Conservation (phyloP, 2,888 invertebrate species). For the Odontothrips loti region DNA sequence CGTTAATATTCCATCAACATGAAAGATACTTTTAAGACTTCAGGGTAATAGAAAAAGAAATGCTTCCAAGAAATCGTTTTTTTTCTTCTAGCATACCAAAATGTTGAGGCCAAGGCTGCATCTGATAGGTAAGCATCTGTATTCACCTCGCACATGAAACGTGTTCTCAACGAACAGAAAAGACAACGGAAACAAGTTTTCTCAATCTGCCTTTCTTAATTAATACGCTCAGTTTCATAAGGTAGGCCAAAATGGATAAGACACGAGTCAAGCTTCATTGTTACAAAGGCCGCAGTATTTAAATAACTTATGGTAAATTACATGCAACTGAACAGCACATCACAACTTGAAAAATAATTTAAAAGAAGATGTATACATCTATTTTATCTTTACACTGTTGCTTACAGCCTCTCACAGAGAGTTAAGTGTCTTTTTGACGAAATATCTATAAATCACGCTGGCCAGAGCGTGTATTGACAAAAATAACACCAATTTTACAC, state of each 20-base stretch:
- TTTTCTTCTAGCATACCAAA: too few relatives aligned
- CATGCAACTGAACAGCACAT: neutral
- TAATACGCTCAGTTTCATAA: neutral
- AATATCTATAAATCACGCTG: constrained; percentile 2
- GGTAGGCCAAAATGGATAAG: neutral
- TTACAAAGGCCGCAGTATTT: neutral
- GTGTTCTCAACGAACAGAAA: too few relatives aligned
- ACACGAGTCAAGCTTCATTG: neutral
- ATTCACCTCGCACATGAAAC: too few relatives aligned
- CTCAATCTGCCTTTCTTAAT: too few relatives aligned
- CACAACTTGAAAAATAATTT: neutral
- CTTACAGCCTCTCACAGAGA: constrained; percentile 17
- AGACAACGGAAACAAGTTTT: too few relatives aligned
- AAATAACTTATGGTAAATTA: neutral
- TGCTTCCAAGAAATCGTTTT: too few relatives aligned
- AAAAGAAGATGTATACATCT: neutral
- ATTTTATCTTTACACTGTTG: neutral
- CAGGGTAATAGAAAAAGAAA: too few relatives aligned
- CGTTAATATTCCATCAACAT: too few relatives aligned
- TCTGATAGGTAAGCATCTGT: too few relatives aligned
- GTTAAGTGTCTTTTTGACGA: constrained; percentile 7
- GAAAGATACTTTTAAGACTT: too few relatives aligned
- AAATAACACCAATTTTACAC: constrained; percentile 23
- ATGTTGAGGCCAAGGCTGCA: too few relatives aligned
- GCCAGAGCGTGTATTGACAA: constrained; percentile 20